Percentiles rank a stretch among this genome's conserved stretches.
phyloP scores from a whole-genome alignment of 2,113 vertebrate species.

The Oreochromis tanganicae region DNA sequence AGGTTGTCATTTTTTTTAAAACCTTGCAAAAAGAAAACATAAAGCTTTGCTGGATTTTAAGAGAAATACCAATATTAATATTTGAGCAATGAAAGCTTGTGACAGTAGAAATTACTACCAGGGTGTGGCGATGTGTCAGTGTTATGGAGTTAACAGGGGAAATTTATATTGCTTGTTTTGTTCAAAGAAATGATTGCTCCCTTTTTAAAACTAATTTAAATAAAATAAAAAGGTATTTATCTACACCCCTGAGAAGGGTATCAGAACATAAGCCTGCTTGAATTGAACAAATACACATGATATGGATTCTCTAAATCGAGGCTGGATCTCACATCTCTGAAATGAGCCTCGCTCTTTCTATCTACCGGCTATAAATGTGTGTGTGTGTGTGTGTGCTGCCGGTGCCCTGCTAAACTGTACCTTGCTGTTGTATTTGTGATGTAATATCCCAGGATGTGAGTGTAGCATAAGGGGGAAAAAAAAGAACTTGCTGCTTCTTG shows the following conservation, averaged over 20 bases:
- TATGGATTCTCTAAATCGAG: constrained; percentile 42
- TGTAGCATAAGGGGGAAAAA: neutral
- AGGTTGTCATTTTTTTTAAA: neutral
- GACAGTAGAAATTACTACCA: neutral
- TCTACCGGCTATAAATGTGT: neutral
- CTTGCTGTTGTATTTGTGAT: constrained; percentile 33
- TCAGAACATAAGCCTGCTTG: constrained; percentile 22
- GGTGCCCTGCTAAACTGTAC: neutral
- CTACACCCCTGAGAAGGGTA: constrained; percentile 45
- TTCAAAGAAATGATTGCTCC: neutral
- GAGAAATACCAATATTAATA: neutral
- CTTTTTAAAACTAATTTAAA: neutral
- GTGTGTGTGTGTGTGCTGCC: neutral
- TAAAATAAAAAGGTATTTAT: constrained; percentile 15
- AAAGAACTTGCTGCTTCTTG: constrained; percentile 32
- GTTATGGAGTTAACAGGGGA: neutral
- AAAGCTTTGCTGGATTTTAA: neutral
- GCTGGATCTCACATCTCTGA: neutral
- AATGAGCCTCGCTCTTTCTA: neutral
- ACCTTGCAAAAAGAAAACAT: neutral
- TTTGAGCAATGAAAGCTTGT: neutral
- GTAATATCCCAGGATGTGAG: constrained; percentile 31
- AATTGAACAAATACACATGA: constrained; percentile 72
- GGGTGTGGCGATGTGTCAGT: too few relatives aligned
- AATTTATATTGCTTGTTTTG: neutral